These are phyloP conservation scores for Syncerus caffer DNA, from an alignment of 2,797 vertebrate genomes.

Conservation along the genomic window DNA sequence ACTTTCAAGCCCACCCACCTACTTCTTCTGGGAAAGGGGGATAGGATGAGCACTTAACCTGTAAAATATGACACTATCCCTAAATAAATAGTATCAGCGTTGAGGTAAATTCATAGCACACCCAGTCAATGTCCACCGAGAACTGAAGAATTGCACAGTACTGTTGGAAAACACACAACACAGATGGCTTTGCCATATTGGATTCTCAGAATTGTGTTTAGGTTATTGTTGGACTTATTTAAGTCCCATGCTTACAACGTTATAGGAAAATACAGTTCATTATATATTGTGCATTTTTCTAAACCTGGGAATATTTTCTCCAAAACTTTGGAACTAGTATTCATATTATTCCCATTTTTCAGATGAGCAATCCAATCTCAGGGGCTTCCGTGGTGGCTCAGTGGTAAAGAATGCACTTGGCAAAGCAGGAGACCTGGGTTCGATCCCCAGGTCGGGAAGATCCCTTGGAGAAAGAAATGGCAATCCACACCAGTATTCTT, in stretches of 20 bases:
- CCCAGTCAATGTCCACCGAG: too few species aligned
- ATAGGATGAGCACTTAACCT: neutral
- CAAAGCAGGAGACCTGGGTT: neutral
- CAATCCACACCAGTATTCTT: neutral
- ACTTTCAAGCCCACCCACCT: neutral
- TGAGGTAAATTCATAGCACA: neutral
- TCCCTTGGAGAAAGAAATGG: neutral
- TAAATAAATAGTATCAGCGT: neutral
- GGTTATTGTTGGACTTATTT: neutral
- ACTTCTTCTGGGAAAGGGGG: neutral
- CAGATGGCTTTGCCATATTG: neutral
- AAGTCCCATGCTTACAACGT: neutral
- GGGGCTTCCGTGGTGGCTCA: neutral
- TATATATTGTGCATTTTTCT: neutral
- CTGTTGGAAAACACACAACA: neutral
- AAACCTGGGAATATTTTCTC: neutral
- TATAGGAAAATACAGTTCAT: neutral
- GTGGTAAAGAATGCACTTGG: neutral
- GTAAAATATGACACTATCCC: neutral
- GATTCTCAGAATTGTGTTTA: neutral
- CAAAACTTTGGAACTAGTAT: neutral
- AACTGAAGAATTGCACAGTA: neutral
- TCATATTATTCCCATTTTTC: neutral
- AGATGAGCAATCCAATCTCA: neutral
- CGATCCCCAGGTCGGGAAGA: fast-evolving